Evolutionary conservation across 2,797 vertebrate genomes (phyloP), one percentile per base, ranked within the genome.

Genomic region (Smutsia gigantea): DNA sequence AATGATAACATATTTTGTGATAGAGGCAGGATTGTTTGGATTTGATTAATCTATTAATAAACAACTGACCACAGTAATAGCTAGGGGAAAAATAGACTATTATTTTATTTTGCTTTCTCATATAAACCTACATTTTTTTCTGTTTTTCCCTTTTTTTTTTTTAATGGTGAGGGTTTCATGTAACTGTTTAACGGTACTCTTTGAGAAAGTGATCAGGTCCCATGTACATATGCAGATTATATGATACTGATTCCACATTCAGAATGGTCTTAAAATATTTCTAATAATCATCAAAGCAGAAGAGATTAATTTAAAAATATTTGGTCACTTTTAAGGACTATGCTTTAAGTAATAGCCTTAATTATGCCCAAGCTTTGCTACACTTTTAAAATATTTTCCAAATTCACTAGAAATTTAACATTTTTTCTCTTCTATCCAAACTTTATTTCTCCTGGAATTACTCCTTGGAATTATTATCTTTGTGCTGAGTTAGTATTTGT

Each of bases 401-500:
- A 68, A 72, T 19, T 88, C 69, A 18, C 29, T 86, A 68, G 49
- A 90, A 89, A 92, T 81, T 85, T 77, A 75, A 8, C 18, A 55
- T 15, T 68, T 64, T 93, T 95, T 37, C 6, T 84, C 72, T 90
- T 77, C 37, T 2, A 34, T 51, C 5, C 17, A 85, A 79, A 49
- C 2, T 61, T 77, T 5, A 59, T 88, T 77, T 63, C 4, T 63
- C 29, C 19, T 71, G 19, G 29, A 79, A 34, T 95, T 66, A 53
- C 7, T 71, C 4, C 2, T 49, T 87, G 13, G 19, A 93, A 78
- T 94, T 11, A 46, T 86, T 92, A 21, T 83, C 17, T 85, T 95
- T 90, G 63, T 95, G 57, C 71, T 95, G 71, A 85, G 87, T 81
- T 97, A 87, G 27, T 94, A 85, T 93, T 82, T 96, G 64, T 94